Percentiles rank a stretch among this genome's conserved stretches.
These are phyloP conservation scores for Tokudaia muenninki DNA, from an alignment of 2,797 vertebrate genomes.

Conservation along the genomic window DNA sequence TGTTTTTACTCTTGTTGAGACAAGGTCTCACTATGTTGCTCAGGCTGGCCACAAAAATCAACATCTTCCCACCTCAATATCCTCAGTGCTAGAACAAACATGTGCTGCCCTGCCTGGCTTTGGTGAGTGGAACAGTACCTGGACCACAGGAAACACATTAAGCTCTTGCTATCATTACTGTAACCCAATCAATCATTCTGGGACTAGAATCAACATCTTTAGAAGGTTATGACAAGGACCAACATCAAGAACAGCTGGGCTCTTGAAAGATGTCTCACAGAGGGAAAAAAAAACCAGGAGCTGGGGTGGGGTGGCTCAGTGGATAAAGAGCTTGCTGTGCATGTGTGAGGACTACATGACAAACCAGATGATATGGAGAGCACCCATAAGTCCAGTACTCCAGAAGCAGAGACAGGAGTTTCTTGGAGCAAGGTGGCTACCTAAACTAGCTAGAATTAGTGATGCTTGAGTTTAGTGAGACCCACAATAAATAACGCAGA, in stretches of 20 bases:
- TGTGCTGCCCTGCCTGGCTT: not conserved
- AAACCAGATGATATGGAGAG: not conserved
- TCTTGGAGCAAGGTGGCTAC: not conserved
- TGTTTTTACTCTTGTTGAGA: not conserved
- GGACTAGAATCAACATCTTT: not conserved
- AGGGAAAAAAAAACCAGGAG: not conserved
- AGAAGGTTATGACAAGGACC: not conserved
- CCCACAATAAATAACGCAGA: not conserved
- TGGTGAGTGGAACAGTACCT: not conserved
- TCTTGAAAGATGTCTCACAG: conserved; percentile 1
- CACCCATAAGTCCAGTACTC: not conserved
- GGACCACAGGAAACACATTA: not conserved
- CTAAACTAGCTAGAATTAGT: not conserved
- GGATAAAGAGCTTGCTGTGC: not conserved
- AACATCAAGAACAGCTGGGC: not conserved
- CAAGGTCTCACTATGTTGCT: not conserved
- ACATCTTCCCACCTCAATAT: not conserved
- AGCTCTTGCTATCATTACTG: not conserved
- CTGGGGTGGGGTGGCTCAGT: not conserved
- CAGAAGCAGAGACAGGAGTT: not conserved
- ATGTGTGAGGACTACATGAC: not conserved
- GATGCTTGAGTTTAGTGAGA: not conserved
- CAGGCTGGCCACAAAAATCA: not conserved
- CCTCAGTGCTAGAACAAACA: not conserved
- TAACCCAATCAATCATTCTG: not conserved